Evolutionary conservation across 2,888 invertebrate species (phyloP).

Genomic region (Drosophila gaucha): DNA sequence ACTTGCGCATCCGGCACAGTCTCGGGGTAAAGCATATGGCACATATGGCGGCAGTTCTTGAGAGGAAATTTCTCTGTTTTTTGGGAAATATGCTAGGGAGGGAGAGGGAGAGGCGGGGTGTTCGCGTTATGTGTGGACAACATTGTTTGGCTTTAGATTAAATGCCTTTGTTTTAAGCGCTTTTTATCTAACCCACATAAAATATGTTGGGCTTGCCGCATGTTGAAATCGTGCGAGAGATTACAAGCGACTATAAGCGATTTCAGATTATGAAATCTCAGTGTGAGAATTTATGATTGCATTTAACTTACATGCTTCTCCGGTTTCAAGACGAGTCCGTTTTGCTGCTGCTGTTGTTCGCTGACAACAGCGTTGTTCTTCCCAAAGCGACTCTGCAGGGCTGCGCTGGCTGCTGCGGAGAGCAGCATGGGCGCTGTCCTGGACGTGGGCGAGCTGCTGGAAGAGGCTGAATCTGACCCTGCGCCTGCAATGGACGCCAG

Average conservation of each 20-base stretch:
- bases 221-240: slow-evolving; percentile 64
- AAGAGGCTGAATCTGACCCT: slow-evolving; percentile 41
- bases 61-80: slow-evolving; percentile 48
- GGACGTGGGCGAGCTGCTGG: slow-evolving; percentile 67
- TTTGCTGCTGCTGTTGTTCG: slow-evolving; percentile 49
- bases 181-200: slow-evolving; percentile 76
- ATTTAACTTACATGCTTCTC: slow-evolving; percentile 84
- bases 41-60: slow-evolving; percentile 67
- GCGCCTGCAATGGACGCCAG: slow-evolving; percentile 38
- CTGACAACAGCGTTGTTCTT: slow-evolving; percentile 44
- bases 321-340: slow-evolving; percentile 83
- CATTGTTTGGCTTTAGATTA: slow-evolving; percentile 75
- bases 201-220: slow-evolving; percentile 55
- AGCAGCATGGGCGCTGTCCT: slow-evolving; percentile 78
- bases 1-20: slow-evolving; percentile 64
- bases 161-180: slow-evolving; percentile 71
- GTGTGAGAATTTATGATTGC: slow-evolving; percentile 47
- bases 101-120: background rate
- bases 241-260: slow-evolving; percentile 50
- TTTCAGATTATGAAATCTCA: slow-evolving; percentile 46
- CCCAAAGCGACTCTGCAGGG: slow-evolving; percentile 78
- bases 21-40: slow-evolving; percentile 30
- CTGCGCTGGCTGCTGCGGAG: slow-evolving; percentile 81
- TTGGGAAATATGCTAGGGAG: slow-evolving; percentile 1
- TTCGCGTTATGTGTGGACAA: slow-evolving; percentile 55